Conservation (phyloP, 2,797 vertebrate species). For the Chrysocyon brachyurus region DNA sequence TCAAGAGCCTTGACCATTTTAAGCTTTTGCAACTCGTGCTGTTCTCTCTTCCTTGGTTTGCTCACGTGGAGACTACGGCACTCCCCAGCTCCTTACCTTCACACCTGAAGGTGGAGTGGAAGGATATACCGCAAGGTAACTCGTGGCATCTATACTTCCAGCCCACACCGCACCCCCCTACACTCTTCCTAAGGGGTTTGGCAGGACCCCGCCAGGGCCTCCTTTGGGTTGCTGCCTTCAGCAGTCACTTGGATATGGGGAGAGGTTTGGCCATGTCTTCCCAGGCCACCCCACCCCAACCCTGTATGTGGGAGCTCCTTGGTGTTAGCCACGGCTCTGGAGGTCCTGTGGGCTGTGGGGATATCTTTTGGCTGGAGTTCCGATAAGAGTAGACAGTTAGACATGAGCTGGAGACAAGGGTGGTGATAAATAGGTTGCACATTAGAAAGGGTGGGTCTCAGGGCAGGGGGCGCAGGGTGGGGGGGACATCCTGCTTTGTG, state of each 20-base stretch:
- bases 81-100: neutral
- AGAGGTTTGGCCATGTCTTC: neutral
- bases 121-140: neutral
- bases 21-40: neutral
- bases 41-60: neutral
- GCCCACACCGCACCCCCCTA: neutral
- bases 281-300: neutral
- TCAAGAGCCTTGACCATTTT: neutral
- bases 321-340: neutral
- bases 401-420: neutral
- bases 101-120: neutral
- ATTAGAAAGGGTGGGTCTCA: neutral
- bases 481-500: neutral
- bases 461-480: too few relatives aligned
- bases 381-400: neutral
- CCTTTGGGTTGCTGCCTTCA: neutral
- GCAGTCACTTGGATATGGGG: neutral
- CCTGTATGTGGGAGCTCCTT: neutral
- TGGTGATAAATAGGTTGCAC: neutral
- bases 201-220: neutral
- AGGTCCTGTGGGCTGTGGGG: neutral
- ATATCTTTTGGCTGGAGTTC: neutral
- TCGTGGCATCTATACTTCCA: neutral
- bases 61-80: accelerated
- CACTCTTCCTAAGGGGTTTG: neutral